These are phyloP conservation scores for Sphenopsis melanotis DNA, from an alignment of 2,797 vertebrate genomes.

Conservation along the genomic window DNA sequence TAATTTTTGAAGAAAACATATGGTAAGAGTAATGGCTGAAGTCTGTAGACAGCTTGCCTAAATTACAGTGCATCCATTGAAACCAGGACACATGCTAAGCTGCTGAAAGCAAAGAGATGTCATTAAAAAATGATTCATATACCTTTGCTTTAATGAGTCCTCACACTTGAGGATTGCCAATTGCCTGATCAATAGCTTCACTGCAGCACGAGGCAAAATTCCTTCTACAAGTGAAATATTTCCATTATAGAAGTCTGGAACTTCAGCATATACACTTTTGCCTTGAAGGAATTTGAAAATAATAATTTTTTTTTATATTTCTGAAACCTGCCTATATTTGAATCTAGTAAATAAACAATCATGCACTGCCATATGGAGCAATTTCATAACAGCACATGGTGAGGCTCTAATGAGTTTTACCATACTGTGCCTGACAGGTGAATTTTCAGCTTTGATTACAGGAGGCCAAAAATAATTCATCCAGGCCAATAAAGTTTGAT, in stretches of 20 bases:
- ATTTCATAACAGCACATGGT: slow-evolving; percentile 72
- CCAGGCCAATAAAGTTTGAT: slow-evolving; percentile 58
- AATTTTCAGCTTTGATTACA: slow-evolving; percentile 72
- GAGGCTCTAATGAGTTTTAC: slow-evolving; percentile 69
- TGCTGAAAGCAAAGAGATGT: slow-evolving; percentile 74
- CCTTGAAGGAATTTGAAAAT: slow-evolving; percentile 51
- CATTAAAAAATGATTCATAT: slow-evolving; percentile 80
- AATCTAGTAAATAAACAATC: slow-evolving; percentile 63
- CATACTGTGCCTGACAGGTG: slow-evolving; percentile 73
- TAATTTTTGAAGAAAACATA: slow-evolving; percentile 73
- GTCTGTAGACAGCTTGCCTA: slow-evolving; percentile 68
- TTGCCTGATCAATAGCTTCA: slow-evolving; percentile 69
- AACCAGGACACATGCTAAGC: slow-evolving; percentile 76
- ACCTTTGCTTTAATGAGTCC: slow-evolving; percentile 73
- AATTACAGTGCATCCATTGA: slow-evolving; percentile 70
- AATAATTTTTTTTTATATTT: slow-evolving; percentile 2
- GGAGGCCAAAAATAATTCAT: slow-evolving; percentile 64
- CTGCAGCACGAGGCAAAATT: not conserved
- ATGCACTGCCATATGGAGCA: slow-evolving; percentile 66
- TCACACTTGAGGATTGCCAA: slow-evolving; percentile 72
- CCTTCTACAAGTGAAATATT: not conserved
- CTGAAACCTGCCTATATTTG: slow-evolving; percentile 37
- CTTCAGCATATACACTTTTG: not conserved
- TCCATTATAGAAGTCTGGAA: not conserved
- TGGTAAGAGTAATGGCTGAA: slow-evolving; percentile 73